A percentile compares a stretch with the other conserved stretches of the same genome.
phyloP scores from a whole-genome alignment of 2,797 vertebrate species.

The Halcyon badia region DNA sequence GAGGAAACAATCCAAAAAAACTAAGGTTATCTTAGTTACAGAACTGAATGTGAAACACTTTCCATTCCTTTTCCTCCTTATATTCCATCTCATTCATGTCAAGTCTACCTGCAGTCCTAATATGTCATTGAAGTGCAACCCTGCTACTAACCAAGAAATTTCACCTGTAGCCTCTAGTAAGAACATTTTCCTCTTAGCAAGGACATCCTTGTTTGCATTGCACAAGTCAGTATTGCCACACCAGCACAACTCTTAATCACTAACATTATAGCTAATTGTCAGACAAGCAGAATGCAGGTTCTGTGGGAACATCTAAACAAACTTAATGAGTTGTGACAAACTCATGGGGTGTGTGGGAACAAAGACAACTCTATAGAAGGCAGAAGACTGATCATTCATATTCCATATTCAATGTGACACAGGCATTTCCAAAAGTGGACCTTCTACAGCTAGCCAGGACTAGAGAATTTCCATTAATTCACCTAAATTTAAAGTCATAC shows the following conservation, averaged over 20 bases:
- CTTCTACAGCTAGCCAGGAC: not conserved
- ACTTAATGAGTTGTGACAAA: not conserved
- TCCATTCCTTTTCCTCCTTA: not conserved
- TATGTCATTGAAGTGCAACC: not conserved
- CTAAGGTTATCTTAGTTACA: not conserved
- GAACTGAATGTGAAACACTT: not conserved
- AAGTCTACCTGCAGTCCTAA: slow-evolving; percentile 44
- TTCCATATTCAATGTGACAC: not conserved
- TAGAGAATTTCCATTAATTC: not conserved
- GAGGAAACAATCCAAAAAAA: not conserved
- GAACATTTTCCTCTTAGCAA: slow-evolving; percentile 35
- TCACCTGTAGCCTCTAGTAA: slow-evolving; percentile 46
- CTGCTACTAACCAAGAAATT: slow-evolving; percentile 42
- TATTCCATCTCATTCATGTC: not conserved
- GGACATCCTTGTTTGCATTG: not conserved
- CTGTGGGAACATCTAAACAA: not conserved
- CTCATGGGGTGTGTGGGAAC: rapidly evolving
- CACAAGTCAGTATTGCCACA: slow-evolving; percentile 36
- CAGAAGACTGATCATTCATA: not conserved
- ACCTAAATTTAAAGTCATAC: not conserved
- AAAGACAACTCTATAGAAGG: not conserved
- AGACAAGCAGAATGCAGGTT: not conserved
- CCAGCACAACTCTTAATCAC: not conserved
- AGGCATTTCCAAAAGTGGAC: not conserved
- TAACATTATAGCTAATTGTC: not conserved